A percentile compares a stretch with the other conserved stretches of the same genome.
Evolutionary conservation across 2,113 vertebrate genomes (phyloP).

Genomic region (Platanista minor): DNA sequence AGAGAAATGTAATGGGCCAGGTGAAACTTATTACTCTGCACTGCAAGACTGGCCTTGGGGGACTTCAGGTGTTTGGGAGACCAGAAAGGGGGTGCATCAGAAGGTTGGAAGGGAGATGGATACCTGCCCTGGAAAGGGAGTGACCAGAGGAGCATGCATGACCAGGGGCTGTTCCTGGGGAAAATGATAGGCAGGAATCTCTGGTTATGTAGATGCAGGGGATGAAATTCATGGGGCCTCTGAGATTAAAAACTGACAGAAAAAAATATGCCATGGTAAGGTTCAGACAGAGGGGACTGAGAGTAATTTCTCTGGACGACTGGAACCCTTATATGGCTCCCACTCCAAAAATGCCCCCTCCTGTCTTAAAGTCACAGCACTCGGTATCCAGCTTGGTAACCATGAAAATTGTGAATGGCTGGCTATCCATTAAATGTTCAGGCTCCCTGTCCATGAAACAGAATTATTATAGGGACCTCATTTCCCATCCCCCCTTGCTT

Average conservation of each 20-base stretch:
- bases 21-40: background rate
- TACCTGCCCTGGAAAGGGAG: background rate
- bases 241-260: background rate
- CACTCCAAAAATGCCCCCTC: background rate
- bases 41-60: background rate
- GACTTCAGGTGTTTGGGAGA: background rate
- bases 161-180: background rate
- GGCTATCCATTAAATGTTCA: background rate
- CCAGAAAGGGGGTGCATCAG: background rate
- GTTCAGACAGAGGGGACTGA: background rate
- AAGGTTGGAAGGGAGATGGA: background rate
- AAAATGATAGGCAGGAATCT: background rate
- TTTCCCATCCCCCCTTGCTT: background rate
- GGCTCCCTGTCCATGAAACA: background rate
- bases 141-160: background rate
- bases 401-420: background rate
- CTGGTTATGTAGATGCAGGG: background rate
- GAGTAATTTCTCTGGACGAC: background rate
- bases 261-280: background rate
- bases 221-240: background rate
- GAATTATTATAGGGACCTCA: background rate
- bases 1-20: background rate
- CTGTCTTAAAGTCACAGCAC: background rate
- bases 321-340: background rate
- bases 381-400: background rate